These are phyloP conservation scores for Trichopoda pennipes DNA, from an alignment of 2,888 invertebrate species.

Conservation along the genomic window DNA sequence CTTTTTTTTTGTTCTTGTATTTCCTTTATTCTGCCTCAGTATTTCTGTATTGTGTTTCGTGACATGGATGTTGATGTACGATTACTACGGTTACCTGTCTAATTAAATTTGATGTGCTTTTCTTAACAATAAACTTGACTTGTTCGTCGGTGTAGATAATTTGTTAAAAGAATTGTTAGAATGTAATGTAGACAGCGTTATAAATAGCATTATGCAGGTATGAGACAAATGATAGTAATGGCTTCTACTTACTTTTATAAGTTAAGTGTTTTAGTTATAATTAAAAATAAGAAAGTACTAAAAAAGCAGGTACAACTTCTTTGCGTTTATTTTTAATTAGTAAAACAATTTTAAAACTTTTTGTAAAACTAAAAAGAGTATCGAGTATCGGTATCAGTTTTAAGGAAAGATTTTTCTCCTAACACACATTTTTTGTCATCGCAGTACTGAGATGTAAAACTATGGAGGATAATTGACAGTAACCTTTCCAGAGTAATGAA, in stretches of 20 bases:
- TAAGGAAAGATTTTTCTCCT: too few relatives aligned
- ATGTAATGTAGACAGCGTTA: not conserved
- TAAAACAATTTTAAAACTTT: too few relatives aligned
- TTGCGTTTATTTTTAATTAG: too few relatives aligned
- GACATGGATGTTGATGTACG: conserved; percentile 32
- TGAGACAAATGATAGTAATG: not conserved
- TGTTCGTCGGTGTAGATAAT: conserved; percentile 15
- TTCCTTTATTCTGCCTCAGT: not conserved
- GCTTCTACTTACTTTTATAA: not conserved
- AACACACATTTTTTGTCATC: too few relatives aligned
- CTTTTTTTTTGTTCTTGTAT: not conserved
- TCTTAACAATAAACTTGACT: conserved; percentile 56
- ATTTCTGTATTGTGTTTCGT: conserved; percentile 19
- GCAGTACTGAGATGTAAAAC: too few relatives aligned
- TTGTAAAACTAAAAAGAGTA: too few relatives aligned
- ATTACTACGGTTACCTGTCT: conserved; percentile 66
- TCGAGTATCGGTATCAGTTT: too few relatives aligned
- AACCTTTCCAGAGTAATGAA: too few relatives aligned
- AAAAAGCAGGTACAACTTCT: too few relatives aligned
- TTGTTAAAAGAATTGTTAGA: conserved; percentile 17
- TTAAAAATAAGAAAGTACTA: too few relatives aligned
- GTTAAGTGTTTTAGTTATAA: not conserved
- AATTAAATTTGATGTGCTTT: conserved; percentile 65
- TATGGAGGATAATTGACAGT: too few relatives aligned
- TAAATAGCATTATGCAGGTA: not conserved